phyloP scores from a whole-genome alignment of 1,140 invertebrate species.

The Bombus soroeensis region DNA sequence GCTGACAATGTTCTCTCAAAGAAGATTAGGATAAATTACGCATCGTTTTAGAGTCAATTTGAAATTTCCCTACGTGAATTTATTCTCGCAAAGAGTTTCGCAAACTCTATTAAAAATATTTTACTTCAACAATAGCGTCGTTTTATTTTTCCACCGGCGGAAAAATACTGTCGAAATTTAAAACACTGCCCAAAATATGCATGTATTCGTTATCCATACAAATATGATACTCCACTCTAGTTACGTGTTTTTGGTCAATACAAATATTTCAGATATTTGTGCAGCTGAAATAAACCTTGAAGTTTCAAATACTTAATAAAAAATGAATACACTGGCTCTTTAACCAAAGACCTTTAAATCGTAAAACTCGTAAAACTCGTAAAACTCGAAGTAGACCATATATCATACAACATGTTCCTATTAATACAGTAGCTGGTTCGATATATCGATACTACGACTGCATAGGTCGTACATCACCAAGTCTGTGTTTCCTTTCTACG shows the following conservation, averaged over 20 bases:
- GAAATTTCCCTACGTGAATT: too few relatives aligned
- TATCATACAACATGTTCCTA: background rate
- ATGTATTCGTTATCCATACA: background rate
- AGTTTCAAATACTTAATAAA: background rate
- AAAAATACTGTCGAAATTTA: background rate
- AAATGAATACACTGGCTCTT: background rate
- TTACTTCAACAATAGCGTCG: too few relatives aligned
- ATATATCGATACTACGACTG: background rate
- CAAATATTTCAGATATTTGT: too few relatives aligned
- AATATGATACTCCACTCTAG: background rate
- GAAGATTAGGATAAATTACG: too few relatives aligned
- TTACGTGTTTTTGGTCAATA: background rate
- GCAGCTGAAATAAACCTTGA: background rate
- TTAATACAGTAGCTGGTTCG: background rate
- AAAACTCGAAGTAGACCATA: background rate
- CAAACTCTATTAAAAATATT: too few relatives aligned
- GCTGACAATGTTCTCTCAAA: too few relatives aligned
- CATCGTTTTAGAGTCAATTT: too few relatives aligned
- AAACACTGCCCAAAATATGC: background rate
- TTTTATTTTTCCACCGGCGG: too few relatives aligned
- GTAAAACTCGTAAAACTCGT: background rate
- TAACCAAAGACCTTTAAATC: background rate
- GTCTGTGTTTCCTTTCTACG: constrained; percentile 10
- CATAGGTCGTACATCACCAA: constrained; percentile 9
- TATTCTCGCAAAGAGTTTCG: too few relatives aligned